These are phyloP conservation scores for Melanostoma scalare DNA, from an alignment of 2,888 invertebrate genomes.

Conservation along the genomic window DNA sequence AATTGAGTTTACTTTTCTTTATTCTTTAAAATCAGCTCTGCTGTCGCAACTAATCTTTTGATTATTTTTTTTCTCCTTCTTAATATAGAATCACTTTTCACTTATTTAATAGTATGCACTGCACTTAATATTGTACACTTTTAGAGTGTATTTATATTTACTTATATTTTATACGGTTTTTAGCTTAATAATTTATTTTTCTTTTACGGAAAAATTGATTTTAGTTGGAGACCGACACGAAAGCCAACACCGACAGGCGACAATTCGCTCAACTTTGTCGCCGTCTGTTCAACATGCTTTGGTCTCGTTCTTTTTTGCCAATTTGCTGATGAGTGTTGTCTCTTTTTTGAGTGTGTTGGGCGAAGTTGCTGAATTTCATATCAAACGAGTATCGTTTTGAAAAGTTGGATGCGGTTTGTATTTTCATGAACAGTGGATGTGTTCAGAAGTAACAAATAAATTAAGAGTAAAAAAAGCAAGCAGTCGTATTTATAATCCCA, in stretches of 20 bases:
- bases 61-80: conserved; percentile 1
- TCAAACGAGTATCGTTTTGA: conserved; percentile 53
- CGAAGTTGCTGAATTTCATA: conserved; percentile 29
- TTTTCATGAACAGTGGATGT: background rate
- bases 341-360: conserved; percentile 38
- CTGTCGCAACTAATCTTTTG: conserved; percentile 38
- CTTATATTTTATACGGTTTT: conserved; percentile 47
- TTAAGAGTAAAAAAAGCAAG: too few relatives aligned
- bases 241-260: conserved; percentile 66
- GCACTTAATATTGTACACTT: conserved; percentile 55
- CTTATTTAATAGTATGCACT: conserved; percentile 38
- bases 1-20: conserved; percentile 37
- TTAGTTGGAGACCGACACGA: conserved; percentile 67
- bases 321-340: conserved; percentile 18
- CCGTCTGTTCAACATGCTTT: conserved; percentile 52
- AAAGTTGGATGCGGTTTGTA: conserved; percentile 38
- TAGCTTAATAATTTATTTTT: conserved; percentile 34
- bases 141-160: conserved; percentile 9
- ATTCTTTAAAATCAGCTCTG: conserved; percentile 5
- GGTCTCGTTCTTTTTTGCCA: conserved; percentile 62
- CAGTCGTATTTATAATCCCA: too few relatives aligned
- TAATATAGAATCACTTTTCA: conserved; percentile 52
- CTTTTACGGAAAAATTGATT: conserved; percentile 67
- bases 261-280: conserved; percentile 66
- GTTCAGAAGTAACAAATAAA: background rate